phyloP scores from a whole-genome alignment of 2,113 vertebrate genomes.

The Microcebus griseorufus region DNA sequence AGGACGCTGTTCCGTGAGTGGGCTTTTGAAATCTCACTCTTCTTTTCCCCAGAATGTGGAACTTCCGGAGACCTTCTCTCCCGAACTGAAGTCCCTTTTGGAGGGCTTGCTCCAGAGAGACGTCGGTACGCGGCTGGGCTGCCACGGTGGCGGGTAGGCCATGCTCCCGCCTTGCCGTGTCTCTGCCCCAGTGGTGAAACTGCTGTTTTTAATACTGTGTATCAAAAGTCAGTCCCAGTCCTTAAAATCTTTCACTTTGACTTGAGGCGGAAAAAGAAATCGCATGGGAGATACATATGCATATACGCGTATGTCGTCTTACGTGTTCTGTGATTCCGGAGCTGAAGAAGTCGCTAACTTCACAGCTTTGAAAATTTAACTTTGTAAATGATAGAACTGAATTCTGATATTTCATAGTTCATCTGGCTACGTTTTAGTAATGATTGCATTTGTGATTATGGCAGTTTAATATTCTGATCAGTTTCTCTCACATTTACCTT shows the following conservation, averaged over 20 bases:
- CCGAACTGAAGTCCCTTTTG: conserved; percentile 94
- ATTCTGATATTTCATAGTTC: neutral
- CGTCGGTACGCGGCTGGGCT: conserved; percentile 93
- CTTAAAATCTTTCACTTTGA: neutral
- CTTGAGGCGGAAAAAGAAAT: fast-evolving
- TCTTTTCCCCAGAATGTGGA: conserved; percentile 91
- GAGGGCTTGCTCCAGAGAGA: conserved; percentile 96
- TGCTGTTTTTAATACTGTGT: fast-evolving
- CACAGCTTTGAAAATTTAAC: neutral
- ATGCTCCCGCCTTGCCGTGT: neutral
- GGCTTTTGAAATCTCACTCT: fast-evolving
- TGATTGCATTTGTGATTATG: neutral
- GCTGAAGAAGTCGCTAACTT: neutral
- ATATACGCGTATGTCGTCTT: neutral
- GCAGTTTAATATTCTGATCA: no score
- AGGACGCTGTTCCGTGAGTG: neutral
- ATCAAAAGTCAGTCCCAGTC: neutral
- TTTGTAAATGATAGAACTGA: neutral
- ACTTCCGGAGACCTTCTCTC: conserved; percentile 94
- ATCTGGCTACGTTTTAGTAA: neutral
- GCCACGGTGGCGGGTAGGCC: conserved; percentile 92
- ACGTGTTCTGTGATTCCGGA: neutral
- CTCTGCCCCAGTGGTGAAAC: fast-evolving
- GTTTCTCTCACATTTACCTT: neutral
- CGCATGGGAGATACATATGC: neutral